These are phyloP conservation scores for Caenorhabditis imperialis DNA, from an alignment of 2,888 invertebrate species.

Conservation along the genomic window DNA sequence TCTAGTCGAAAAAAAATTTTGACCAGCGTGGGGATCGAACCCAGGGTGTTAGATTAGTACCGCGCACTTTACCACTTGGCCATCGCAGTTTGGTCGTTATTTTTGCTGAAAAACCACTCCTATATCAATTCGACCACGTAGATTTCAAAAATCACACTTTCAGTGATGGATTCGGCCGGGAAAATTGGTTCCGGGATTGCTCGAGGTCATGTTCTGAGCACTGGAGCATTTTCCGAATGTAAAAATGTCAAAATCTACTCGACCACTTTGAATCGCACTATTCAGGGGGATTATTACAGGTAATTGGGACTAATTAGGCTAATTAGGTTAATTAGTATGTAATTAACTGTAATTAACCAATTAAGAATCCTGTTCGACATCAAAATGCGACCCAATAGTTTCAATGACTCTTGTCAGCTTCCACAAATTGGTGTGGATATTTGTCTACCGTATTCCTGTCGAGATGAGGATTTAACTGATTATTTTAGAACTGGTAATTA, in stretches of 20 bases:
- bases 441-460: conserved; percentile 49
- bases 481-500: conserved; percentile 37
- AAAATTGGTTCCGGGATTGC: conserved; percentile 58
- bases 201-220: conserved; percentile 39
- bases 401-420: conserved; percentile 23
- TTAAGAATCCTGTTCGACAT: conserved; percentile 47
- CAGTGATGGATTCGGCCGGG: conserved; percentile 63
- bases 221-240: conserved; percentile 47
- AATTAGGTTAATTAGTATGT: background rate
- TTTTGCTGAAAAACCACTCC: background rate
- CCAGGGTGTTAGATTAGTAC: too few relatives aligned
- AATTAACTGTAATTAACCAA: background rate
- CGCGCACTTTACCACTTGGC: too few relatives aligned
- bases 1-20: too few relatives aligned
- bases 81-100: background rate
- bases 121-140: too few relatives aligned
- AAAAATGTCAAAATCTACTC: conserved; percentile 40
- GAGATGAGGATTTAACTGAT: conserved; percentile 40
- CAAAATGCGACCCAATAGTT: conserved; percentile 30
- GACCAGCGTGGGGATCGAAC: too few relatives aligned
- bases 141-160: conserved; percentile 4
- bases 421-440: conserved; percentile 54
- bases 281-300: conserved; percentile 46
- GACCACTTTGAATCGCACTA: conserved; percentile 30
- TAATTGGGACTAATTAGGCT: background rate